Base-by-base conservation (phyloP, 1,140 invertebrate genomes). In the Riptortus pedestris region DNA sequence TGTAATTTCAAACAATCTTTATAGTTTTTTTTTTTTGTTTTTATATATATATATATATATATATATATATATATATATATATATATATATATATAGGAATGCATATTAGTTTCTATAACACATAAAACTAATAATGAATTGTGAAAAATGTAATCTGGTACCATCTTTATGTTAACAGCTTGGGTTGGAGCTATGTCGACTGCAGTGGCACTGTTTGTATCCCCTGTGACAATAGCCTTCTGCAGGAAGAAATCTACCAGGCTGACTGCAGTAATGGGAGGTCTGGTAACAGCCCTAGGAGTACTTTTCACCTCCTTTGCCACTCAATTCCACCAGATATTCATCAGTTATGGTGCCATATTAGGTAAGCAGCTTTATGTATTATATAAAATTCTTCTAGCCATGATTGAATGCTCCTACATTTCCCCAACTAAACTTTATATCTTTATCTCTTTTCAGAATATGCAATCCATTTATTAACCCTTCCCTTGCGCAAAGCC, bases 301-400 rank as follows among this genome's bases (percentile, higher is more conserved):
- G 91, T 88, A 71, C 82, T 92, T 60, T 93, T 92, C 77, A 90
- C 89, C 4, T 87, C 85, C 26, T 94, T 93, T 73, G 90, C 90
- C 11, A 86, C 85, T 24, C 87, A 91, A 73, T 90, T 91, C 73
- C 89, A 93, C 76, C 91, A 94, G 71, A 78, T 93, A 27, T 91
- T 90, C 78, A 88, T 93, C 79, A 91, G 88, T 76, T 92, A 90
- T 68, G 84, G 83, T 14, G 75, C 77, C 26, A 74, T 83, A 18
- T 72, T 83, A 57, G 81, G 85, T 86, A 57, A 69, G 67, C 58
- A 27, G n/a, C 2, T 38, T 38, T 38, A 5, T 38, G 31, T 38
- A 7, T 38, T 7, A 7, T 38, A 38, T 38, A 38, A 38, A 7
- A 5, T 38, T 38, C 31, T 38, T 38, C 31, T 38, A 38, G 31